Percentiles rank a stretch among this genome's conserved stretches.
These are phyloP conservation scores for Orcinus orca DNA, from an alignment of 2,113 vertebrate genomes.

Conservation along the genomic window DNA sequence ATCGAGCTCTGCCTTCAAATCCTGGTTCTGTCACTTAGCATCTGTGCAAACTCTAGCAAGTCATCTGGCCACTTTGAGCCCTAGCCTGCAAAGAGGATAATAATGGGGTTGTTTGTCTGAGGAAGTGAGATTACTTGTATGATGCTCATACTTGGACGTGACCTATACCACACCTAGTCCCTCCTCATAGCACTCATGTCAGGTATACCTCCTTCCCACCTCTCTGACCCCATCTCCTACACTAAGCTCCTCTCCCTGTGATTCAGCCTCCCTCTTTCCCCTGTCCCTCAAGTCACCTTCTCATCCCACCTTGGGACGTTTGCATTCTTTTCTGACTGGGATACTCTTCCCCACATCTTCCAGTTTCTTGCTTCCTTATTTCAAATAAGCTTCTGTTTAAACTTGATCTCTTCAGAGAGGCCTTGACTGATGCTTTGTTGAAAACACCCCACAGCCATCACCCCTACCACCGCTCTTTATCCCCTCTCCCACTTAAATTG, in stretches of 20 bases:
- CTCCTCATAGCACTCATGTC: accelerated
- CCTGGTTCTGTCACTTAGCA: background rate
- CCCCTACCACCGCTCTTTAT: background rate
- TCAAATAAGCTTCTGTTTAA: background rate
- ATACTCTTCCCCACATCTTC: background rate
- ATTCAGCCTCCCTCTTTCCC: background rate
- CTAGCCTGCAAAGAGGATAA: background rate
- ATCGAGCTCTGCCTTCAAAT: background rate
- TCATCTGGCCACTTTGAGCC: background rate
- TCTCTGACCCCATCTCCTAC: background rate
- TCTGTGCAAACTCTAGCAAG: background rate
- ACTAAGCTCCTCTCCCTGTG: background rate
- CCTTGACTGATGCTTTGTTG: background rate
- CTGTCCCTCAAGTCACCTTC: background rate
- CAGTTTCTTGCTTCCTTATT: background rate
- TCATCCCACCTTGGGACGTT: background rate
- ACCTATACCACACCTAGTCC: accelerated
- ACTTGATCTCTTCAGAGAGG: background rate
- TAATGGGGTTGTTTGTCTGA: background rate
- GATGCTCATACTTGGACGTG: background rate
- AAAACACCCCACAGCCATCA: background rate
- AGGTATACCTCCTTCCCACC: background rate
- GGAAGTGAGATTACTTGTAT: background rate
- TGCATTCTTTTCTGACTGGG: background rate
- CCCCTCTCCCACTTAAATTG: background rate